Evolutionary conservation across 2,888 invertebrate genomes (phyloP), one percentile per base, ranked within the genome.

Genomic region (Caenorhabditis sulstoni): DNA sequence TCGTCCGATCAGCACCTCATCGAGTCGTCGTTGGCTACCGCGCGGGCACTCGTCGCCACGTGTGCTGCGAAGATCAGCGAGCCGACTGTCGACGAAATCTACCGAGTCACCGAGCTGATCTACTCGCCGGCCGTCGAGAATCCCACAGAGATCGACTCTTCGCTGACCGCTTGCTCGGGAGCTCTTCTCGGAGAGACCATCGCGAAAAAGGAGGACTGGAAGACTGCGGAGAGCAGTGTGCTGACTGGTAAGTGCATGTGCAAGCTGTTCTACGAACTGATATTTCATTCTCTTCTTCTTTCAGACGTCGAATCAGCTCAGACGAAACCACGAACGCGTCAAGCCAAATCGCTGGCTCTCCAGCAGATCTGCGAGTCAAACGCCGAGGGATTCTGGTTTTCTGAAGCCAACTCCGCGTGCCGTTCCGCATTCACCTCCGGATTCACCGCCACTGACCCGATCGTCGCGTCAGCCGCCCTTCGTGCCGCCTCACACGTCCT

Each of bases 11-110:
- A 94, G 39, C 93, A 94, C 49, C 93, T 96, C 82, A 92, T 93
- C 84, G 97, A 97, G 92, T 97, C 97, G 3, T 95, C 95, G 93
- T 92, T 97, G 78, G 96, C 96, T 91, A 94, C 94, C 41, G 95
- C 94, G 3, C 95, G 95, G 14, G 97, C 96, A 44, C 96, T 96
- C 91, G 93, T 97, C 58, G 96, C 97, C 18, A 95, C 96, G 1
- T 92, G 97, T 74, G 89, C 90, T 92, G 94, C 89, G 93, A 83
- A 85, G 64, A 55, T 83, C 57, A 29, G 67, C 0, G 62, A 73
- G 39, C n/a, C 74, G 29, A 77, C 76, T 11, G 62, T 81, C 18
- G 79, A 83, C 0, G 79, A 83, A 18, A 78, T 75, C 47, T 81
- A 73, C 22, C 67, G 80, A 11, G 79, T 83, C 23, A 62, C 80